phyloP scores from a whole-genome alignment of 2,888 invertebrate species.

The Arge pagana region DNA sequence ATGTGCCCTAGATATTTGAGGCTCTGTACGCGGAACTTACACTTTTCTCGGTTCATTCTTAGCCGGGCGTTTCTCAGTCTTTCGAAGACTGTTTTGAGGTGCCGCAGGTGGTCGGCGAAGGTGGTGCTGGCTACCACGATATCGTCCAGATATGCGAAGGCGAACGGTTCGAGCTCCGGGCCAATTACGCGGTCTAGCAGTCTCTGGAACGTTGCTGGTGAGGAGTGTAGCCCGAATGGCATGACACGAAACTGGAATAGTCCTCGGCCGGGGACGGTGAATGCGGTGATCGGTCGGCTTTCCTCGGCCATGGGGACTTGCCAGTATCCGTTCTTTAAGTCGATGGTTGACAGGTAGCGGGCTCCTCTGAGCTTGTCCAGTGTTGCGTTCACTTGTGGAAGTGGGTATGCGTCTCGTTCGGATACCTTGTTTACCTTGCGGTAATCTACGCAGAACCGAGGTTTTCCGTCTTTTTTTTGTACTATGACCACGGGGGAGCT shows the following conservation, averaged over 20 bases:
- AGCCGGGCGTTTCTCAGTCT: conserved; percentile 35
- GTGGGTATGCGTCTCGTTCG: conserved; percentile 26
- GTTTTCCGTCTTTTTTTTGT: conserved; percentile 22
- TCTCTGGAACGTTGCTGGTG: conserved; percentile 41
- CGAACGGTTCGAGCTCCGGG: conserved; percentile 14
- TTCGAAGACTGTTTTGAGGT: conserved; percentile 35
- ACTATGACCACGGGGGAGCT: conserved; percentile 26
- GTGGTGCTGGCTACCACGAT: conserved; percentile 39
- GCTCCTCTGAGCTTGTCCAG: conserved; percentile 23
- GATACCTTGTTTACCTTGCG: conserved; percentile 25
- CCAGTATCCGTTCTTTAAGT: conserved; percentile 23
- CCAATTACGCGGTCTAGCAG: conserved; percentile 17
- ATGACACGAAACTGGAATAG: conserved; percentile 34
- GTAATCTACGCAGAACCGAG: conserved; percentile 27
- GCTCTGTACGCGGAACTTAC: conserved; percentile 35
- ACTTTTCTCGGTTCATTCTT: conserved; percentile 40
- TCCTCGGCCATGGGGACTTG: conserved; percentile 28
- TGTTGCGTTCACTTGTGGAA: conserved; percentile 21
- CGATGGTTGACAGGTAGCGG: conserved; percentile 23
- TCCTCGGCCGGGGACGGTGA: conserved; percentile 28
- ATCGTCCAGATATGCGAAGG: conserved; percentile 38
- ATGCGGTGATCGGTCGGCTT: conserved; percentile 30
- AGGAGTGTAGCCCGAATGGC: conserved; percentile 43
- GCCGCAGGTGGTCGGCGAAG: conserved; percentile 33
- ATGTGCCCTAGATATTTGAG: conserved; percentile 43